Conservation (phyloP, 2,113 vertebrate species). For the Casuarius casuarius region DNA sequence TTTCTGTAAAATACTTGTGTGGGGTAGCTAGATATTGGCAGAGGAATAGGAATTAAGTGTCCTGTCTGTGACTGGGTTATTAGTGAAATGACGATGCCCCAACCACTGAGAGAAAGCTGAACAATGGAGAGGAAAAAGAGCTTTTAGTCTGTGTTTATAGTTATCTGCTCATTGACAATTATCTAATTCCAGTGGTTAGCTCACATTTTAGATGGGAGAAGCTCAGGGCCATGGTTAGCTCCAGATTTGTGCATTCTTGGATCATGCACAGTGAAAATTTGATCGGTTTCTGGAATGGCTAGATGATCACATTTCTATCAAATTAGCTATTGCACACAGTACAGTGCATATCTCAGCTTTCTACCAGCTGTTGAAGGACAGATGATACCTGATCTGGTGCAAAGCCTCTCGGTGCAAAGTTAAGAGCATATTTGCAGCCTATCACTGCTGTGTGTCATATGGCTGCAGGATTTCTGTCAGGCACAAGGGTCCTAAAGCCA, state of each 20-base stretch:
- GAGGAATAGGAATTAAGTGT: background rate
- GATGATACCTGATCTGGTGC: conserved; percentile 3
- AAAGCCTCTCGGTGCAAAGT: background rate
- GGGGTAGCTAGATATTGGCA: background rate
- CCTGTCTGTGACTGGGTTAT: background rate
- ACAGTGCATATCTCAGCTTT: background rate
- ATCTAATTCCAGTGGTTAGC: background rate
- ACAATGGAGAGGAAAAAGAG: background rate
- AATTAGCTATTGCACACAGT: background rate
- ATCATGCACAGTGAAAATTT: rapidly evolving
- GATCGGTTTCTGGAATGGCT: background rate
- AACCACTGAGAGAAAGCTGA: background rate
- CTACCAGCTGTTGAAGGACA: background rate
- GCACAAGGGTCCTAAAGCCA: background rate
- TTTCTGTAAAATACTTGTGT: background rate
- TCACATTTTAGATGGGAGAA: background rate
- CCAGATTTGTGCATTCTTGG: background rate
- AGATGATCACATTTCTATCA: background rate
- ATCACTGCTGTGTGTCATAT: background rate
- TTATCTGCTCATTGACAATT: background rate
- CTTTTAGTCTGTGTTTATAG: background rate
- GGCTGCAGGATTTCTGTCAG: background rate
- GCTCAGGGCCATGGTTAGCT: background rate
- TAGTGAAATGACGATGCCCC: background rate
- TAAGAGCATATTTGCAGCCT: background rate